These are phyloP conservation scores for Thymallus thymallus DNA, from an alignment of 2,113 vertebrate genomes.

Conservation along the genomic window DNA sequence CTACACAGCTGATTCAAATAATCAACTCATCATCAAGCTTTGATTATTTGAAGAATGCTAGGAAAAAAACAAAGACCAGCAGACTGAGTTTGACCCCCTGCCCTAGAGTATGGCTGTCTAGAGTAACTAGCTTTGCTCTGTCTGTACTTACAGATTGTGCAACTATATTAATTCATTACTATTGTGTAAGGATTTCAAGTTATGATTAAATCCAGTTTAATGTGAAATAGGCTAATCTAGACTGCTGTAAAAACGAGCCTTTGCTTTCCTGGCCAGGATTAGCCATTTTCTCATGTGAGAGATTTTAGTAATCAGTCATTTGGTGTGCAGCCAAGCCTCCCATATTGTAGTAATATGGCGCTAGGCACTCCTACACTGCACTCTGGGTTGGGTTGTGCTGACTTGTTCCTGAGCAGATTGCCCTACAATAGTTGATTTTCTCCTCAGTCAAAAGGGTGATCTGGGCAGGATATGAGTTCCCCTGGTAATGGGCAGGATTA, in stretches of 20 bases:
- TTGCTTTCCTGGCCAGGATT: constrained; percentile 16
- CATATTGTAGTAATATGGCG: background rate
- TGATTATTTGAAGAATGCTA: too few relatives aligned
- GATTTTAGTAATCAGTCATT: constrained; percentile 32
- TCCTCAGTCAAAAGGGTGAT: background rate
- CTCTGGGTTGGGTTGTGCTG: background rate
- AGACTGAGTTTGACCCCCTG: background rate
- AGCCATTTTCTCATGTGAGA: constrained; percentile 27
- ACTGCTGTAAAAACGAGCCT: constrained; percentile 17
- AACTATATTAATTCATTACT: background rate
- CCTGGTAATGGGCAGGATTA: background rate
- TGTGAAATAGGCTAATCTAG: background rate
- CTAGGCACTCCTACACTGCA: background rate
- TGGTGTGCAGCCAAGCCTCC: constrained; percentile 27
- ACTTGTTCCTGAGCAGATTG: background rate
- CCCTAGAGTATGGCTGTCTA: background rate
- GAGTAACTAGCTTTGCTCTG: too few relatives aligned
- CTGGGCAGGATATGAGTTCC: background rate
- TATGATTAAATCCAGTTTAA: background rate
- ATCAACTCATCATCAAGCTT: too few relatives aligned
- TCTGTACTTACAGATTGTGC: too few relatives aligned
- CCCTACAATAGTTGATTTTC: background rate
- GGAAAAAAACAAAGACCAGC: too few relatives aligned
- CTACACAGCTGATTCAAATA: too few relatives aligned
- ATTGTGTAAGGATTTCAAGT: background rate